phyloP scores from a whole-genome alignment of 2,797 vertebrate genomes.

The Bradypodion ventrale region DNA sequence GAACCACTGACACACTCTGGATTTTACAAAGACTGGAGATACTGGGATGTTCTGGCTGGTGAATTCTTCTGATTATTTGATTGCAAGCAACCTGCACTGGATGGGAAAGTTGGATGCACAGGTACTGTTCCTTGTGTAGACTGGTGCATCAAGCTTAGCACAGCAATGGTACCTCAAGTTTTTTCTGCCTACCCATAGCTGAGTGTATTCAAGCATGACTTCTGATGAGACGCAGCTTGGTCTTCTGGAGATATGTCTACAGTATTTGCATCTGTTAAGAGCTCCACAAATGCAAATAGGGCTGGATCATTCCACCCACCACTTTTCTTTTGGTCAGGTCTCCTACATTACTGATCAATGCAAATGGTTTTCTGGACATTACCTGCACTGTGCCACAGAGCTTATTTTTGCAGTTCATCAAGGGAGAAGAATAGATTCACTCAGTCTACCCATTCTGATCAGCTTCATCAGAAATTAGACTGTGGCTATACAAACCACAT shows the following conservation, averaged over 20 bases:
- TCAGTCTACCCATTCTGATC: conserved; percentile 26
- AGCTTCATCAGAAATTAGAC: conserved; percentile 36
- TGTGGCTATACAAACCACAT: neutral
- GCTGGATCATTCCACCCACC: conserved; percentile 4
- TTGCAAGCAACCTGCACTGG: neutral
- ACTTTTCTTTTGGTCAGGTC: neutral
- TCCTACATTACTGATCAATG: neutral
- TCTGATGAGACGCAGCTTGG: neutral
- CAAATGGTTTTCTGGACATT: conserved; percentile 32
- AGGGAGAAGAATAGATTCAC: conserved; percentile 7
- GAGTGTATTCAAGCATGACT: neutral
- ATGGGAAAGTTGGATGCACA: neutral
- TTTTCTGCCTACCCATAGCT: neutral
- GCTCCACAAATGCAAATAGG: neutral
- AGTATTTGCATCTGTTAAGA: neutral
- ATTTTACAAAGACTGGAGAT: too few relatives aligned
- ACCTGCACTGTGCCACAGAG: conserved; percentile 6
- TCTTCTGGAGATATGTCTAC: neutral
- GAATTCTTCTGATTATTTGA: neutral
- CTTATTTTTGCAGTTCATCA: neutral
- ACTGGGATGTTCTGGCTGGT: neutral
- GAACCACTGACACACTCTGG: neutral
- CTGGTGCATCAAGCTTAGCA: neutral
- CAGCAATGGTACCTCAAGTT: neutral
- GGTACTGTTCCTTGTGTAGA: too few relatives aligned